Conservation (phyloP, 2,113 vertebrate species). For the Scytalopus superciliaris region DNA sequence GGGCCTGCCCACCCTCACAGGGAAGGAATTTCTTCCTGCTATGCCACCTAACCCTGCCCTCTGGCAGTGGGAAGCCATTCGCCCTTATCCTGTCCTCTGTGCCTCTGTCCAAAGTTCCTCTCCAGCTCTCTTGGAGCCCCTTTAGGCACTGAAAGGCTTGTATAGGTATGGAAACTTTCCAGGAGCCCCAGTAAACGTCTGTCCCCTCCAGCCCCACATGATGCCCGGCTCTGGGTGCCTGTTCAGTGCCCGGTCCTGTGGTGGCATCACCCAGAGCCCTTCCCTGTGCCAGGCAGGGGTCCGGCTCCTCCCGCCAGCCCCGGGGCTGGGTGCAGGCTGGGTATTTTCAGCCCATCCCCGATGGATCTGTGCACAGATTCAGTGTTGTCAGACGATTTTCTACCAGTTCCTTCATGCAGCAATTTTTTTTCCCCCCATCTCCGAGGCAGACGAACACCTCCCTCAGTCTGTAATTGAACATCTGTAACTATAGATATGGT, state of each 20-base stretch:
- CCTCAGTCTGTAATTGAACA: neutral
- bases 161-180: neutral
- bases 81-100: neutral
- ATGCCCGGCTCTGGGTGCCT: neutral
- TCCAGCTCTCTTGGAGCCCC: neutral
- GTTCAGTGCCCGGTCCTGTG: fast-evolving
- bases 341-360: neutral
- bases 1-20: neutral
- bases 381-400: neutral
- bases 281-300: neutral
- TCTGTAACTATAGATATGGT: neutral
- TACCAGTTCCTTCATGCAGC: neutral
- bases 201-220: neutral
- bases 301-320: neutral
- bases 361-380: fast-evolving
- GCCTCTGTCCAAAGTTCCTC: neutral
- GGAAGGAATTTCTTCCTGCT: neutral
- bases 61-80: neutral
- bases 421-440: neutral
- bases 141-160: neutral
- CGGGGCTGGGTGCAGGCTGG: neutral
- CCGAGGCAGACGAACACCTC: neutral
- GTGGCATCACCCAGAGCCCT: neutral
- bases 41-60: neutral
- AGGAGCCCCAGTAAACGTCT: neutral